Evolutionary conservation across 2,888 invertebrate genomes (phyloP).

Genomic region (Ophion ellenae): DNA sequence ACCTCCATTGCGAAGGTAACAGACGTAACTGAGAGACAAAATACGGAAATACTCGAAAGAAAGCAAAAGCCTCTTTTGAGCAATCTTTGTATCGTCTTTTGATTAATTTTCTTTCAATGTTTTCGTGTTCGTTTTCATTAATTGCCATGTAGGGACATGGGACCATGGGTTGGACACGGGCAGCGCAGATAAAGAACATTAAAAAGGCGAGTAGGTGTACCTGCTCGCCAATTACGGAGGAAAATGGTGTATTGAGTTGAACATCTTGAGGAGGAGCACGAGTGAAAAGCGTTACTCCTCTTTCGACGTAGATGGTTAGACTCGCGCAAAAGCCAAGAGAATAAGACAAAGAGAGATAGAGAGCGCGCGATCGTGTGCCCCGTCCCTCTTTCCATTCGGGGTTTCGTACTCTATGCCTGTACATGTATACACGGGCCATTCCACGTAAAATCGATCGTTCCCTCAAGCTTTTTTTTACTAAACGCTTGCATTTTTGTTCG

Average conservation of each 20-base stretch:
- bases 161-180: neutral
- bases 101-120: neutral
- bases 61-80: neutral
- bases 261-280: neutral
- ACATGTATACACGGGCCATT: neutral
- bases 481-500: neutral
- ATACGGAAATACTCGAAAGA: neutral
- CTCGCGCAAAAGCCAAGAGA: neutral
- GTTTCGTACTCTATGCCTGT: neutral
- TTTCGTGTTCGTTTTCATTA: neutral
- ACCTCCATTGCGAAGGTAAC: neutral
- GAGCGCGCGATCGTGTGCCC: conserved; percentile 12
- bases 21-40: neutral
- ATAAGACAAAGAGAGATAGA: neutral
- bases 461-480: neutral
- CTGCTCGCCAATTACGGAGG: conserved; percentile 20
- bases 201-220: neutral
- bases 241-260: conserved; percentile 39
- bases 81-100: neutral
- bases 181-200: neutral
- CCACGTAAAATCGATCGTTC: neutral
- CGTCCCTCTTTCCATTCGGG: conserved; percentile 12
- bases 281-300: conserved; percentile 11
- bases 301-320: conserved; percentile 12
- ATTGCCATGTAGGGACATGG: neutral